Percentiles rank a stretch among this genome's conserved stretches.
These are phyloP conservation scores for Nycticebus coucang DNA, from an alignment of 2,113 vertebrate species.

Conservation along the genomic window DNA sequence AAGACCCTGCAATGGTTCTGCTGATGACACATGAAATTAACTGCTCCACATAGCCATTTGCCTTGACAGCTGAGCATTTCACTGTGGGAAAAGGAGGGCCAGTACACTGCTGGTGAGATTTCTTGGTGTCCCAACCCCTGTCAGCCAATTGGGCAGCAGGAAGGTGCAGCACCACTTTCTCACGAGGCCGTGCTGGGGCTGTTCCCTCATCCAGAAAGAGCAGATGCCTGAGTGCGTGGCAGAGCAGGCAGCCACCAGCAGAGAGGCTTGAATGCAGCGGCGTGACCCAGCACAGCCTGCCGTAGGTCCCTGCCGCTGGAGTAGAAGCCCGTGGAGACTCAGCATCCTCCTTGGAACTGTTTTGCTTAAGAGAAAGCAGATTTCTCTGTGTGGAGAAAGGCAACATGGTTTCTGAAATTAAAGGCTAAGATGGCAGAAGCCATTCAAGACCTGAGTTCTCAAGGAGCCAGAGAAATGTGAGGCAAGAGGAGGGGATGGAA, in stretches of 20 bases:
- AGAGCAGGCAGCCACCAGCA: not conserved
- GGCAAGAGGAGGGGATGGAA: not conserved
- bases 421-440: not conserved
- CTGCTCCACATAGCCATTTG: constrained; percentile 37
- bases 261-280: constrained; percentile 73
- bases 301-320: constrained; percentile 53
- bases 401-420: constrained; percentile 18
- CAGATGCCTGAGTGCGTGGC: constrained; percentile 5
- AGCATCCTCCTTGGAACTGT: not conserved
- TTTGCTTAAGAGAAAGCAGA: constrained; percentile 8
- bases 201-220: constrained; percentile 76
- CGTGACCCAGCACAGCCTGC: not conserved
- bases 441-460: not conserved
- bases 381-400: not conserved
- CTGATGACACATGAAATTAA: constrained; percentile 78
- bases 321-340: not conserved
- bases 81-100: constrained; percentile 53
- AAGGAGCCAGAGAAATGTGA: not conserved
- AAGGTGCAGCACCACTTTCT: constrained; percentile 64
- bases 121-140: constrained; percentile 67
- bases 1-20: constrained; percentile 62
- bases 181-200: constrained; percentile 75
- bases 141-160: constrained; percentile 72
- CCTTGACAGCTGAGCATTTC: constrained; percentile 70
- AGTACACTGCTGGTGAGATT: constrained; percentile 46